Percentiles rank a stretch among this genome's conserved stretches.
Conservation (phyloP, 2,797 vertebrate species). For the Anguilla anguilla region DNA sequence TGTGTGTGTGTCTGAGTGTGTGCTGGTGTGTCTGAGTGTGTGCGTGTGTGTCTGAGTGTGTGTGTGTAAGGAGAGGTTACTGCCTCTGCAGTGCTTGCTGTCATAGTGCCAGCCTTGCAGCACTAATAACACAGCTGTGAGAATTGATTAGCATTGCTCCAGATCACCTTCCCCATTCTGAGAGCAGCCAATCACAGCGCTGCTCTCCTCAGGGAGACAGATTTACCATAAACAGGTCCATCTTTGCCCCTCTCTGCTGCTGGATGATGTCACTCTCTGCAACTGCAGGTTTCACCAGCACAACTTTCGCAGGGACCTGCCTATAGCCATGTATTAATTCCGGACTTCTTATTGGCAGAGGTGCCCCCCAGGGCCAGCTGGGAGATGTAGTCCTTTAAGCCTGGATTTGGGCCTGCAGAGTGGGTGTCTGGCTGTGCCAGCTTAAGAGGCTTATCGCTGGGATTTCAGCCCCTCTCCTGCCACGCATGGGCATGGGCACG, state of each 20-base stretch:
- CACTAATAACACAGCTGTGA: constrained; percentile 40
- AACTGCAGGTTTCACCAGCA: neutral
- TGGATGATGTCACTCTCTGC: neutral
- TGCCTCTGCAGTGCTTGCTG: neutral
- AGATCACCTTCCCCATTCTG: neutral
- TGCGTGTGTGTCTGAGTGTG: neutral
- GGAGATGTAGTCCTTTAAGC: neutral
- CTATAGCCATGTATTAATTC: neutral
- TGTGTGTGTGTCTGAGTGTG: neutral
- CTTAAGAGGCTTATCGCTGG: constrained; percentile 6
- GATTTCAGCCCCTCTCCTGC: too few relatives aligned
- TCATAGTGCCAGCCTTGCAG: constrained; percentile 19
- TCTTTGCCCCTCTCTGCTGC: neutral
- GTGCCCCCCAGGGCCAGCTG: constrained; percentile 18
- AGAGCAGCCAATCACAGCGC: neutral
- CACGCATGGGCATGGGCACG: too few relatives aligned
- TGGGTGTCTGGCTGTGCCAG: neutral
- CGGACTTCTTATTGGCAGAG: constrained; percentile 16
- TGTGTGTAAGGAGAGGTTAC: neutral
- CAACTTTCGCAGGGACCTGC: neutral
- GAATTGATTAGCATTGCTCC: constrained; percentile 23
- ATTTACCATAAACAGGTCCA: neutral
- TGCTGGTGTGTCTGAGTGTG: neutral
- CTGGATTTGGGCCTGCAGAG: neutral
- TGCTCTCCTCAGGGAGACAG: neutral